Evolutionary conservation across 1,140 invertebrate species (phyloP).

Genomic region (Neodiprion virginianus): DNA sequence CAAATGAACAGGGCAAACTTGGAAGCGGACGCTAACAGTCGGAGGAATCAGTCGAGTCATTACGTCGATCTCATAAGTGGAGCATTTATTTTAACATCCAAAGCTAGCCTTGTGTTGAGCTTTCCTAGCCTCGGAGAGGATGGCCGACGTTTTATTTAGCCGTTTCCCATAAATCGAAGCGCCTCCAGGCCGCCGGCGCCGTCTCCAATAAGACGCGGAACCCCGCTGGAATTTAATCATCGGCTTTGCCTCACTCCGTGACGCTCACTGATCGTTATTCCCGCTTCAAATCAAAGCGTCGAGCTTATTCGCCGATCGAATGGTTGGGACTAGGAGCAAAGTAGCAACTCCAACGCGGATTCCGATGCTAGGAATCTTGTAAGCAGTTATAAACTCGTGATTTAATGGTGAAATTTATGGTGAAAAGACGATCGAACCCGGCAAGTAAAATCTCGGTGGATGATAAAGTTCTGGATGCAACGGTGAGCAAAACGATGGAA

Average conservation of each 20-base stretch:
- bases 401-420: too few species aligned
- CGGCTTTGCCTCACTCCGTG: conserved; percentile 11
- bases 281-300: neutral
- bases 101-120: neutral
- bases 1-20: too few species aligned
- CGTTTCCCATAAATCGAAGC: conserved; percentile 9
- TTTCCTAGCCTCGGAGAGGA: conserved; percentile 12
- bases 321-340: neutral
- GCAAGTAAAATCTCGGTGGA: too few species aligned
- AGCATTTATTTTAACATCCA: neutral
- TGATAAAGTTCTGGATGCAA: too few species aligned
- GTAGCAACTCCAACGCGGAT: too few species aligned
- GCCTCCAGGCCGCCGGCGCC: neutral
- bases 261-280: neutral
- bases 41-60: neutral
- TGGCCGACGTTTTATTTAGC: conserved; percentile 24
- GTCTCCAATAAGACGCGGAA: conserved; percentile 30
- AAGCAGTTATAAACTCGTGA: too few species aligned
- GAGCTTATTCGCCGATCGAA: neutral
- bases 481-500: too few species aligned
- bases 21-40: neutral
- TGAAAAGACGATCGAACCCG: too few species aligned
- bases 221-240: conserved; percentile 36
- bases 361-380: too few species aligned
- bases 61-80: conserved; percentile 13